Evolutionary conservation across 2,113 vertebrate species (phyloP).

Genomic region (Genyomyrus donnyi): DNA sequence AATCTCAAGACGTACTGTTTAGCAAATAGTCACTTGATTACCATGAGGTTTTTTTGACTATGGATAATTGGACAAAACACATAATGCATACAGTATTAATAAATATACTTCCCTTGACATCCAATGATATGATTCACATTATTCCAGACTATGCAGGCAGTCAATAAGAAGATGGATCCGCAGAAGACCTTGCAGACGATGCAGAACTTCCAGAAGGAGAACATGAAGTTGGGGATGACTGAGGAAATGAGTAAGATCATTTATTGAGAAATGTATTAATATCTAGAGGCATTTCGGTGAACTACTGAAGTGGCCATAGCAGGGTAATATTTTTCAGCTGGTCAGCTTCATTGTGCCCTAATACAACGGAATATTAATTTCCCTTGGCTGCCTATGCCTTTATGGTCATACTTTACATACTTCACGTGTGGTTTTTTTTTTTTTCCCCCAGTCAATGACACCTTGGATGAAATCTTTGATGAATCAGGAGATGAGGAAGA

Average conservation of each 20-base stretch:
- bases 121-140: not conserved
- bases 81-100: not conserved
- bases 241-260: conserved; percentile 90
- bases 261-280: not conserved
- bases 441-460: conserved; percentile 72
- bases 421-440: not conserved
- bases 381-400: not conserved
- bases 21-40: not conserved
- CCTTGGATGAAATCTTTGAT: conserved; percentile 91
- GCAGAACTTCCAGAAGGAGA: conserved; percentile 98
- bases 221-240: conserved; percentile 97
- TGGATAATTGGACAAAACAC: not conserved
- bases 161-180: conserved; percentile 98
- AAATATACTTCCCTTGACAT: not conserved
- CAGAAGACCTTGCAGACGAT: conserved; percentile 93
- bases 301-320: not conserved
- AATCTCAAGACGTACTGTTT: not conserved
- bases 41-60: not conserved
- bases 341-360: not conserved
- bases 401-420: not conserved
- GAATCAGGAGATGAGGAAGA: conserved; percentile 95
- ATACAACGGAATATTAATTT: not conserved
- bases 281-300: not conserved
- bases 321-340: not conserved
- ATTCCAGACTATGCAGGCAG: conserved; percentile 86